Percentiles rank a stretch among this genome's conserved stretches.
phyloP scores from a whole-genome alignment of 2,888 invertebrate species.

The Stomorhina lunata region DNA sequence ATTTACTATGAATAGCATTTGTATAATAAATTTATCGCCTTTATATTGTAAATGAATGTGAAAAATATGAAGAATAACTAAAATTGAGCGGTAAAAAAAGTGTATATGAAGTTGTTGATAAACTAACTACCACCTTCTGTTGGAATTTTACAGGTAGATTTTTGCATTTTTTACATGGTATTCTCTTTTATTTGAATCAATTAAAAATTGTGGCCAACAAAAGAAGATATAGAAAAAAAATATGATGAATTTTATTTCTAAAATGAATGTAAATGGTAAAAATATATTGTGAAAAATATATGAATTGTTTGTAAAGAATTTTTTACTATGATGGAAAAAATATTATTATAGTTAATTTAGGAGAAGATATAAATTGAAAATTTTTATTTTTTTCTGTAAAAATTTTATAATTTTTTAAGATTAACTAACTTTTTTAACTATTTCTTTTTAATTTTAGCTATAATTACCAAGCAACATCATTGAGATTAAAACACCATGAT shows the following conservation, averaged over 20 bases:
- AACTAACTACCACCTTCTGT: conserved; percentile 14
- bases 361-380: too few relatives aligned
- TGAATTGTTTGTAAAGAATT: too few relatives aligned
- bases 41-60: conserved; percentile 17
- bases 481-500: conserved; percentile 73
- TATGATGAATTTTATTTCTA: not conserved
- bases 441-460: conserved; percentile 62
- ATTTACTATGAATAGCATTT: conserved; percentile 41
- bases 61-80: not conserved
- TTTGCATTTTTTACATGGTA: conserved; percentile 41
- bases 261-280: too few relatives aligned
- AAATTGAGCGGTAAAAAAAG: not conserved
- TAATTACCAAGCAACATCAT: conserved; percentile 60
- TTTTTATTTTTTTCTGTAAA: not conserved
- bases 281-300: too few relatives aligned
- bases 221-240: not conserved
- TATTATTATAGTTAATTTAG: too few relatives aligned
- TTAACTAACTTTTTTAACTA: not conserved
- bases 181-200: conserved; percentile 52
- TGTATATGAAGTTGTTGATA: conserved; percentile 30
- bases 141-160: conserved; percentile 9
- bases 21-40: conserved; percentile 40
- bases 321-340: too few relatives aligned
- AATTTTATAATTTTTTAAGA: too few relatives aligned
- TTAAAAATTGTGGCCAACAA: conserved; percentile 35